Evolutionary conservation across 2,797 vertebrate species (phyloP), one percentile per base, ranked within the genome.

Genomic region (Cheirogaleus major): DNA sequence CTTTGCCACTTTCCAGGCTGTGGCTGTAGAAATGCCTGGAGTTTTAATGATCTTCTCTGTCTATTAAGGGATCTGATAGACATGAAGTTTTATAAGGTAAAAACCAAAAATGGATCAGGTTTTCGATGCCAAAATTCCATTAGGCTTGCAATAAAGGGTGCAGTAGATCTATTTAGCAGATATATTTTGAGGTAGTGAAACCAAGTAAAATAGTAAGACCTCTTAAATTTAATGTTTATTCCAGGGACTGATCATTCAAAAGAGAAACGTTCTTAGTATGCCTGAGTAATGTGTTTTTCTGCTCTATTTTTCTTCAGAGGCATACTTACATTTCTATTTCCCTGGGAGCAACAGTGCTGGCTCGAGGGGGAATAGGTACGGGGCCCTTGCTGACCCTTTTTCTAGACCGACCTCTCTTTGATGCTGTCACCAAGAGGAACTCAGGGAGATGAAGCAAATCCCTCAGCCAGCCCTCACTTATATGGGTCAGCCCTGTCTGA

Each of bases 121-220:
- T 95, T 96, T 97, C 7, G 3, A 18, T 96, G 82, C 69, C 95
- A 97, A 97, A 95, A 88, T 95, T 98, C 80, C 93, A 81, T 96
- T 83, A 96, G 89, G 38, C 45, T 85, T 97, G 95, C 67, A 97
- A 92, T 93, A 96, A 97, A 97, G 89, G 89, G 63, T 61, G 32
- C 43, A 93, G 52, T 52, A 43, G 2, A 96, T 89, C n/a, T 97
- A 91, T 97, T 97, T 82, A 76, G 79, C 82, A 97, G 93, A 96
- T 63, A 75, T 52, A 90, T 91, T 73, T 94, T 93, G 9, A 96
- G 55, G 95, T 95, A 41, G 52, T 84, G 89, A 97, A 93, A 80
- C 0, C 3, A 94, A 67, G 27, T 96, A 88, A 96, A 96, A 96
- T 18, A 95, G 81, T 93, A 55, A 96, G 78, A 78, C 22, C 7